phyloP scores from a whole-genome alignment of 2,888 invertebrate species.

The Nemoura dubitans region DNA sequence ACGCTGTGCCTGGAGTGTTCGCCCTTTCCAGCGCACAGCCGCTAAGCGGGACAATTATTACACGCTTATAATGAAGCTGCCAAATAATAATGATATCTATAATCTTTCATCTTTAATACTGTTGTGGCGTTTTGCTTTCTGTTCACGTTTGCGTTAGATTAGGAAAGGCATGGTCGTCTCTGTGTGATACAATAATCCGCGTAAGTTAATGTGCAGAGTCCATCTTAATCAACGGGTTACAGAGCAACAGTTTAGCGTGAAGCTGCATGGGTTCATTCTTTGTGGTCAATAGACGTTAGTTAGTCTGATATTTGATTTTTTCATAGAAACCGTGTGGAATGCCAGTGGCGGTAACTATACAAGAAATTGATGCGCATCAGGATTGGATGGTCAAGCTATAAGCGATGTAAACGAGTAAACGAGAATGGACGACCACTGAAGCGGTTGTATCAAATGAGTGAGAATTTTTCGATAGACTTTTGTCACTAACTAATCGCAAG shows the following conservation, averaged over 20 bases:
- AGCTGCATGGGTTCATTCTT: too few relatives aligned
- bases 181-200: neutral
- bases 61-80: neutral
- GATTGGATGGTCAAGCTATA: neutral
- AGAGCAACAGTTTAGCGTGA: neutral
- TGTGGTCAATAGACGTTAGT: neutral
- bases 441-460: neutral
- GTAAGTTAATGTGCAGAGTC: neutral
- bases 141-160: constrained; percentile 30
- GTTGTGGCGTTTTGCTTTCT: constrained; percentile 16
- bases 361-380: too few relatives aligned
- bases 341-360: neutral
- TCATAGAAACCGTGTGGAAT: neutral
- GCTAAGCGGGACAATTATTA: neutral
- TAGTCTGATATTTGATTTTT: too few relatives aligned
- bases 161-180: constrained; percentile 9
- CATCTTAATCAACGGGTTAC: constrained; percentile 19
- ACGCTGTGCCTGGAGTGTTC: neutral
- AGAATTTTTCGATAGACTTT: neutral
- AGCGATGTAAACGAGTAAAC: neutral
- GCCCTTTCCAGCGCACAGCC: neutral
- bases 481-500: constrained; percentile 44
- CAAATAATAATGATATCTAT: neutral
- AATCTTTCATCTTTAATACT: neutral
- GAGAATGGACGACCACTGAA: neutral